Evolutionary conservation across 2,797 vertebrate species (phyloP), one percentile per base, ranked within the genome.

Genomic region (Gouania willdenowi): DNA sequence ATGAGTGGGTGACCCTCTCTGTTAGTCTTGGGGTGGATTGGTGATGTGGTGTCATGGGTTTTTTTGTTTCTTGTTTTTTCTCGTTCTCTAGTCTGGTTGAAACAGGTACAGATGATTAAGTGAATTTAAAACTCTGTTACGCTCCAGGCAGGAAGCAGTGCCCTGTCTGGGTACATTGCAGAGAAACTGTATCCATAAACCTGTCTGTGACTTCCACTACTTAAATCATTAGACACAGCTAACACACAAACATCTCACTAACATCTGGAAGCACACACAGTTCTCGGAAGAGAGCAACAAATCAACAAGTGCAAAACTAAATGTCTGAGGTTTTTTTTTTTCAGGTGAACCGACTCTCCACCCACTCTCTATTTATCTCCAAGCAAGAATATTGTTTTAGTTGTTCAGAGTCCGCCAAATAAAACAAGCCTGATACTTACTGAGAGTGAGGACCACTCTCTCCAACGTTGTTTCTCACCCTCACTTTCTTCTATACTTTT

Each of bases 331-430:
- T 65, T 41, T 10, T 1, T 29, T 37, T 67, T 54, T 58, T 75
- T 47, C 46, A 63, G 54, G 43, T 79, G 71, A 73, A 68, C 62
- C 29, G 54, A 59, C 34, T 42, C 38, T 50, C 19, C 19, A 3
- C 14, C 59, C 42, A 55, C 27, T 39, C 24, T 64, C 50, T 35
- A 66, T 79, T 65, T 67, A 59, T 77, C 69, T 72, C 35, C 41
- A 8, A 23, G 47, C 36, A 34, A 54, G 52, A 72, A 73, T 61
- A 71, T 67, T 75, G 68, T 62, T 75, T 48, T 54, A 79, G 53
- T 69, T 62, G 51, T 66, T 58, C 51, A 13, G 37, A 11, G 8
- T 9, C 23, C 35, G 71, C 77, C 75, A 81, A 81, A 58, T 64
- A 34, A 79, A 79, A 81, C 73, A 81, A 53, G 25, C 31, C 16